Base-by-base conservation (phyloP, 2,888 invertebrate species). In the Melipona beecheii region DNA sequence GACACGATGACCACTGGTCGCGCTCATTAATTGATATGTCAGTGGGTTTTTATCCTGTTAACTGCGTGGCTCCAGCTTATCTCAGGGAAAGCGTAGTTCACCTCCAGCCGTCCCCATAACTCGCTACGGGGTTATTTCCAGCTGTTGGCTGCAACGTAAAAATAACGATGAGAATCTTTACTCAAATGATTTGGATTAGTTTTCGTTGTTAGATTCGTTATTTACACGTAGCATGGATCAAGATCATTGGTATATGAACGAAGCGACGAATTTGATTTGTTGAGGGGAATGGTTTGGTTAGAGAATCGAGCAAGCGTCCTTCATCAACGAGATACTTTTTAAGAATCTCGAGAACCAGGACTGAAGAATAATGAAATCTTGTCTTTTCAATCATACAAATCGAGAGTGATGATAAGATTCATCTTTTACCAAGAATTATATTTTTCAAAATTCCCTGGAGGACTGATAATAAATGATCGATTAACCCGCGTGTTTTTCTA, bases 51-150 rank as follows among this genome's bases (percentile, higher is more conserved):
- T 79, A 74, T 89, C 87, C 84, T 91, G 90, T 83, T 91, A 83
- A 92, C 91, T 91, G 89, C 91, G 88, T 92, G 91, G 88, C 91
- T 89, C 89, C 91, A 90, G 87, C 90, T 91, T 88, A 86, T 89
- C 81, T 86, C 88, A 90, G 89, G 90, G 90, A 92, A 93, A 93
- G 93, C 93, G 92, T 92, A 92, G 90, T 92, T 72, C 86, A 89
- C 90, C 75, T 77, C 75, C 75, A 75, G 78, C 74, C 75, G 68
- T 62, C 69, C 36, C 68, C 71, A 62, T 65, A 68, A 54, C 43
- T 87, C 85, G 50, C 79, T 84, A 88, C 95, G 97, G 95, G 97
- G 97, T 94, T 97, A 97, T 95, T 97, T 97, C 98, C 98, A 98
- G 96, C 96, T 98, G 95, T 97, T 98, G 93, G 98, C 98, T 97